Evolutionary conservation across 1,140 invertebrate species (phyloP), one percentile per base, ranked within the genome.

Genomic region (Atta colombica): DNA sequence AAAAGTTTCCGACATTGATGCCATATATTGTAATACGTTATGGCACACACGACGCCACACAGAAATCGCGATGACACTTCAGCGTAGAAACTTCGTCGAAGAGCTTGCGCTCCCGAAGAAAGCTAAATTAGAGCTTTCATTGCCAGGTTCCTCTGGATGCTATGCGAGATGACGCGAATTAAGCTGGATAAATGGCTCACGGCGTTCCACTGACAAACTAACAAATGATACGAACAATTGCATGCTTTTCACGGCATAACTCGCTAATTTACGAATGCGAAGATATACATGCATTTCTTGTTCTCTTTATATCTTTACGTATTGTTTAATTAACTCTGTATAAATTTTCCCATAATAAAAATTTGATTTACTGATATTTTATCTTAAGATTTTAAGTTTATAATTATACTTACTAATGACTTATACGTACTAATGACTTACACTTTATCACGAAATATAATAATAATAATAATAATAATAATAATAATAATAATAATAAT

Each of bases 1-100:
- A 74, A 75, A 84, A 84, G 69, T 84, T 84, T 61, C 2, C 8
- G 69, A 39, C 80, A 75, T 75, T 75, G 80, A 84, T 58, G 80
- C 39, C 55, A 51, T 25, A 69, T 75, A 84, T 84, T 74, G 75
- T 49, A 14, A 84, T 63, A 63, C 69, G 69, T 84, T 84, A 75
- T 25, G 58, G 80, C 80, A 84, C 55, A 16, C 39, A 21, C 28
- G 69, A 61, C 39, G 12, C 72, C 45, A 45, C 65, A 28, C 58
- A 21, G 63, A 81, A 14, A 31, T 45, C 80, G 80, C 55, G 58
- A 74, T 5, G 78, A 45, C 53, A 82, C 80, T 74, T 82, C 6
- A 72, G 68, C 18, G 80, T 31, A 49, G 39, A 72, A 82, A 74
- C 80, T 82, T 74, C 3, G 8, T 39, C 14, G 28, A 35, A 53